Base-by-base conservation (phyloP, 2,113 vertebrate species). In the Rhynchomys soricoides region DNA sequence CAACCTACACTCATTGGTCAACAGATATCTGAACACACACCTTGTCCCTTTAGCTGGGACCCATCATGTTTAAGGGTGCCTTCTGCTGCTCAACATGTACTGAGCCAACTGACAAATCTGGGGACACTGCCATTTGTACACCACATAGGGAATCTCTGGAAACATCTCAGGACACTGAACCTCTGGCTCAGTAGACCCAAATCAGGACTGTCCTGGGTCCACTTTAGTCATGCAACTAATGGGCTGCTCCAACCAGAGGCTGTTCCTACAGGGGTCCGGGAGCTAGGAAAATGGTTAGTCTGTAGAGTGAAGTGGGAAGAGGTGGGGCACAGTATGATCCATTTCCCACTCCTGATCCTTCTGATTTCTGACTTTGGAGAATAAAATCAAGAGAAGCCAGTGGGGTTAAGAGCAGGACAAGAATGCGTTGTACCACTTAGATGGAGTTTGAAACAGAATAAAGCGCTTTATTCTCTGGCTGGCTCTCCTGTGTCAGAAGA, bases 131-230 rank as follows among this genome's bases (percentile, higher is more conserved):
- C 91, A 37, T 19, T n/a, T 43, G 93, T 64, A 52, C 43, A 70
- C 70, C 50, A 31, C 77, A 26, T 50, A 86, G 59, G 59, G 66
- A 59, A 34, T 64, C 66, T 81, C 74, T 91, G 90, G 93, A 94
- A 50, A 87, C 31, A 19, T 70, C 93, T 89, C 93, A 86, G 95
- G 94, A 68, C 48, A 91, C 62, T 40, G 37, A 37, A 21, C 21
- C 83, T 24, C 40, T 52, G 86, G 52, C 37, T 55, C 26, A 31
- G 57, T 52, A 75, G 50, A 43, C 70, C 34, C 59, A 86, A 73
- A 73, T 77, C 59, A 89, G 78, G 88, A 34, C 40, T 78, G 15
- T 48, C 15, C 79, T 82, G 40, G 70, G 37, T 15, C 68, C 13
- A 74, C 15, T 31, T 70, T 70, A 92, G 66, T 68, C 66, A 68